Conservation (phyloP, 2,797 vertebrate genomes). For the Borostomias antarcticus region DNA sequence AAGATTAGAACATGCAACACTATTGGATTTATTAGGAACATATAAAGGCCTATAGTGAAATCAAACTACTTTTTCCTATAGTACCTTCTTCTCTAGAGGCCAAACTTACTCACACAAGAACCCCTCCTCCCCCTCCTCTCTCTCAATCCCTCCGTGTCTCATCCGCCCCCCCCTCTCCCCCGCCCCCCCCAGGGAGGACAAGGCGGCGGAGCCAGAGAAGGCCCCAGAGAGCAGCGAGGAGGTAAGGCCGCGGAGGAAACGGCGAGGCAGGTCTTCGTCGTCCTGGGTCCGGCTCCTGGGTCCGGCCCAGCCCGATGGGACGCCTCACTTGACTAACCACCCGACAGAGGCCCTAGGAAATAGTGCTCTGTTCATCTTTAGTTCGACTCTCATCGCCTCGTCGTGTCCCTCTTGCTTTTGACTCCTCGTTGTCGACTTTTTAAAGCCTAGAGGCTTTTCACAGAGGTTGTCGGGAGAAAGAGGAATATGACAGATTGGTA, state of each 20-base stretch:
- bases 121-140: background rate
- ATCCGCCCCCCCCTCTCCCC: conserved; percentile 1
- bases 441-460: background rate
- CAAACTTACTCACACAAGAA: background rate
- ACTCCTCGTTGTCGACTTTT: background rate
- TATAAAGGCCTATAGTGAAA: too few species aligned
- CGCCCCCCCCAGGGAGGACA: conserved; percentile 58
- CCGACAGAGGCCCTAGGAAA: background rate
- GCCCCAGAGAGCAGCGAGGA: conserved; percentile 70
- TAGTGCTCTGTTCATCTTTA: background rate
- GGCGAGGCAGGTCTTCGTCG: too few species aligned
- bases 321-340: background rate
- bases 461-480: background rate
- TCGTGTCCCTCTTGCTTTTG: background rate
- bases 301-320: background rate
- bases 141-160: background rate
- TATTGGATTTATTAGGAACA: too few species aligned
- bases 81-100: background rate
- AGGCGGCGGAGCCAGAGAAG: conserved; percentile 71
- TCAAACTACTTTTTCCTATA: too few species aligned
- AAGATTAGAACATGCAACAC: too few species aligned
- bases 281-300: too few species aligned
- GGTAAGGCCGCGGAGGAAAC: conserved; percentile 65
- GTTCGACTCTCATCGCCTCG: background rate
- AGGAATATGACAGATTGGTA: background rate